A percentile compares a stretch with the other conserved stretches of the same genome.
These are phyloP conservation scores for Micoletzkya japonica DNA, from an alignment of 2,888 invertebrate species.

Conservation along the genomic window DNA sequence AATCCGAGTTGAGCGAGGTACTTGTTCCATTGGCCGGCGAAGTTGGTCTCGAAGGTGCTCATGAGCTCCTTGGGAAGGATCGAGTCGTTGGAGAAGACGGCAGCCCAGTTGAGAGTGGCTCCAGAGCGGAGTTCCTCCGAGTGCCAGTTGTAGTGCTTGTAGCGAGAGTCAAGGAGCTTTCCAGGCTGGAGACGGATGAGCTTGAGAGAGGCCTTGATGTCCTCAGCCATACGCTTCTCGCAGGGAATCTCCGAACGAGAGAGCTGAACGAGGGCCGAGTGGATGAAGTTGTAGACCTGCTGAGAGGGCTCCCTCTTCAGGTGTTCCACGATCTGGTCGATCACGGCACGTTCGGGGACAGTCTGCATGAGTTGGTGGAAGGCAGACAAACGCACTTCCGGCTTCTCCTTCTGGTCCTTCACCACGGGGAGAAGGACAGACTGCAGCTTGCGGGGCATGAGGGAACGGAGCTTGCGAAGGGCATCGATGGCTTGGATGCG, in stretches of 20 bases:
- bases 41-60: slow-evolving; percentile 36
- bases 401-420: slow-evolving; percentile 34
- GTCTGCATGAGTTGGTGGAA: slow-evolving; percentile 34
- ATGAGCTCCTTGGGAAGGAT: slow-evolving; percentile 37
- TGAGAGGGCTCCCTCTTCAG: slow-evolving; percentile 32
- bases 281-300: slow-evolving; percentile 39
- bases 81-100: slow-evolving; percentile 49
- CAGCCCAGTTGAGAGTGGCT: slow-evolving; percentile 40
- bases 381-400: slow-evolving; percentile 39
- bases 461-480: slow-evolving; percentile 35
- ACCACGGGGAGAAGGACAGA: slow-evolving; percentile 42
- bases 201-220: slow-evolving; percentile 22
- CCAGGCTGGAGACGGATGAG: slow-evolving; percentile 34
- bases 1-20: slow-evolving; percentile 39
- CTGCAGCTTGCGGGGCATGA: slow-evolving; percentile 37
- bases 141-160: slow-evolving; percentile 43
- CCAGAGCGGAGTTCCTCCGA: slow-evolving; percentile 35
- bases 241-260: slow-evolving; percentile 47
- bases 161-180: slow-evolving; percentile 31
- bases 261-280: slow-evolving; percentile 42
- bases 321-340: slow-evolving; percentile 36
- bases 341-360: slow-evolving; percentile 32
- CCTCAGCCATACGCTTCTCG: slow-evolving; percentile 35
- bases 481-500: slow-evolving; percentile 44
- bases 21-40: slow-evolving; percentile 47